Conservation (phyloP, 2,113 vertebrate genomes). For the Malurus cyaneus region DNA sequence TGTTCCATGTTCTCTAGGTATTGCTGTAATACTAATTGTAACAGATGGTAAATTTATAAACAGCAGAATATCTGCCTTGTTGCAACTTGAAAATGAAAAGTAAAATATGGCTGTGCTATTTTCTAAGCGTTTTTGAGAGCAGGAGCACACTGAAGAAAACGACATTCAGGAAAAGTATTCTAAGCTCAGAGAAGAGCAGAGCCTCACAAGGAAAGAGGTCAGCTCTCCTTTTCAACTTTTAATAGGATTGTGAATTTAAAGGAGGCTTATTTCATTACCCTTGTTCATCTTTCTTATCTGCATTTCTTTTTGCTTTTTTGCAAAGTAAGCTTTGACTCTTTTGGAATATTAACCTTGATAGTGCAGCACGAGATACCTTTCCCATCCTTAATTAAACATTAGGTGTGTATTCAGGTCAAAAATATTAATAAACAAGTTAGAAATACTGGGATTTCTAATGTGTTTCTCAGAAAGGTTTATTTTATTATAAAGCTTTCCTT, state of each 20-base stretch:
- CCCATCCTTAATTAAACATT: not conserved
- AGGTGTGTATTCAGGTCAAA: not conserved
- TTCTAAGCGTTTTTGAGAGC: not conserved
- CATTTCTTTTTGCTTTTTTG: not conserved
- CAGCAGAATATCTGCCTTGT: not conserved
- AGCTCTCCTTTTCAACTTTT: not conserved
- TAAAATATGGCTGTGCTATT: not conserved
- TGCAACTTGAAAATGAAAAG: not conserved
- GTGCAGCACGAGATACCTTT: not conserved
- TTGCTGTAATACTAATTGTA: not conserved
- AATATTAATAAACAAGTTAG: not conserved
- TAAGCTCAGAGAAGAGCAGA: not conserved
- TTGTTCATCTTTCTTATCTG: constrained; percentile 18
- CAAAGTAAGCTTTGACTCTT: not conserved
- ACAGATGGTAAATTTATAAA: not conserved
- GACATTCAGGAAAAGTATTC: not conserved
- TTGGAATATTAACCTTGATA: not conserved
- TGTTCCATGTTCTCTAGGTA: not conserved
- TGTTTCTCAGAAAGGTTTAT: not conserved
- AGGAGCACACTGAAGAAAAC: not conserved
- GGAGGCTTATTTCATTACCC: not conserved
- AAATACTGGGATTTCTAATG: not conserved
- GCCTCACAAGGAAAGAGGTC: not conserved
- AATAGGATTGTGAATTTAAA: constrained; percentile 25
- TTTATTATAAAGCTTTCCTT: not conserved